A percentile compares a stretch with the other conserved stretches of the same genome.
These are phyloP conservation scores for Listronotus oregonensis DNA, from an alignment of 1,140 invertebrate species.

Conservation along the genomic window DNA sequence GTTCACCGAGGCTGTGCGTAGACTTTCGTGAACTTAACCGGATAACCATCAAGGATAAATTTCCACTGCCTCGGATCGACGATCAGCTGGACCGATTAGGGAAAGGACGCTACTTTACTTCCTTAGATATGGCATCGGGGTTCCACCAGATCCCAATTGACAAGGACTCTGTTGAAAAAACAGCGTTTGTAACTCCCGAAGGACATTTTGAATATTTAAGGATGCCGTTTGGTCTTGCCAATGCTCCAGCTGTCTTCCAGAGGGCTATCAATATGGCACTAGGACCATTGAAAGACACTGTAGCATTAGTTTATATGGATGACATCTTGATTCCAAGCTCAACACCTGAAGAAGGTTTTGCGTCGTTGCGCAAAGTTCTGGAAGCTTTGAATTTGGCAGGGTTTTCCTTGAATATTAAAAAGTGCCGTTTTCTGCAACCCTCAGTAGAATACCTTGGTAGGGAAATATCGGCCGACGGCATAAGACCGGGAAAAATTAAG, in stretches of 20 bases:
- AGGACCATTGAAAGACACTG: slow-evolving; percentile 1
- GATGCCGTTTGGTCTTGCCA: slow-evolving; percentile 52
- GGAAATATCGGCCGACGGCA: slow-evolving; percentile 18
- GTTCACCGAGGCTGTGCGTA: slow-evolving; percentile 56
- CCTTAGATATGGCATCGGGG: slow-evolving; percentile 40
- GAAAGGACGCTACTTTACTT: slow-evolving; percentile 42
- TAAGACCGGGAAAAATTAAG: not conserved
- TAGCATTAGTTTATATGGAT: too few species aligned
- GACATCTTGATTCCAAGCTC: too few species aligned
- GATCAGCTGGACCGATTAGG: slow-evolving; percentile 48
- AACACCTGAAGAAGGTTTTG: too few species aligned
- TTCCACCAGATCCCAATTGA: slow-evolving; percentile 48
- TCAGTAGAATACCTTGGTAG: slow-evolving; percentile 10
- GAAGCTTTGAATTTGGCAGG: not conserved
- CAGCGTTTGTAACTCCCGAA: slow-evolving; percentile 42
- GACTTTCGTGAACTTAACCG: slow-evolving; percentile 60
- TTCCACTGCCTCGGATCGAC: slow-evolving; percentile 46
- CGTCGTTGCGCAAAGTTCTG: not conserved
- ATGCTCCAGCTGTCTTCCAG: slow-evolving; percentile 49
- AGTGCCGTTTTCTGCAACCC: not conserved
- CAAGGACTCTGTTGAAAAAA: slow-evolving; percentile 47
- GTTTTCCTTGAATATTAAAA: not conserved
- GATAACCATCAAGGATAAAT: slow-evolving; percentile 42
- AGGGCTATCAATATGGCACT: slow-evolving; percentile 48
- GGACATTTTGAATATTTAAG: slow-evolving; percentile 46